Evolutionary conservation across 2,888 invertebrate species (phyloP).

Genomic region (Zonitis immaculata): DNA sequence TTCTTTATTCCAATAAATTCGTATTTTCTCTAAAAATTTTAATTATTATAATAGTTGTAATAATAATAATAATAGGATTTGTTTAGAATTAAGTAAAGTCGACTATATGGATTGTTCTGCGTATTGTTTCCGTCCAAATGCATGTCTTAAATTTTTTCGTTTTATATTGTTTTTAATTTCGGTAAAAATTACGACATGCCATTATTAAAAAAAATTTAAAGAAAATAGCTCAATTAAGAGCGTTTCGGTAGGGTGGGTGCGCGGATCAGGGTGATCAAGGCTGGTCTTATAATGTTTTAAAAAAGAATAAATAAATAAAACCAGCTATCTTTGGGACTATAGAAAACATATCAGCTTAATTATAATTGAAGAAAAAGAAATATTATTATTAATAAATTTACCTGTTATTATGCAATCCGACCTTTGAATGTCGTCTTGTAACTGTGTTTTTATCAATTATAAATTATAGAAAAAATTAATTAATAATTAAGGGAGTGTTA

Average conservation of each 20-base stretch:
- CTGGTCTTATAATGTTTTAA: constrained; percentile 24
- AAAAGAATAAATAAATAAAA: constrained; percentile 15
- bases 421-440: constrained; percentile 51
- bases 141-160: constrained; percentile 35
- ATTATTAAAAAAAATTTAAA: too few relatives aligned
- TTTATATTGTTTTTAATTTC: background rate
- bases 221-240: constrained; percentile 44
- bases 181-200: constrained; percentile 30
- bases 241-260: constrained; percentile 47
- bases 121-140: constrained; percentile 50
- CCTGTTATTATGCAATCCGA: constrained; percentile 51
- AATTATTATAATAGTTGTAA: too few relatives aligned
- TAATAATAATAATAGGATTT: too few relatives aligned
- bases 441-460: constrained; percentile 42
- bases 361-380: constrained; percentile 41
- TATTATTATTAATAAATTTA: constrained; percentile 19
- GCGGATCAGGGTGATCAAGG: constrained; percentile 44
- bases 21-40: too few relatives aligned
- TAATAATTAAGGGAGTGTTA: constrained; percentile 19
- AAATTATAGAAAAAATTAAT: constrained; percentile 15
- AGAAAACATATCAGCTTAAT: constrained; percentile 69
- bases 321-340: constrained; percentile 59
- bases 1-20: background rate
- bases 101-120: constrained; percentile 37
- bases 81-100: background rate